Evolutionary conservation across 1,140 invertebrate genomes (phyloP), one percentile per base, ranked within the genome.

Genomic region (Idris sp.): DNA sequence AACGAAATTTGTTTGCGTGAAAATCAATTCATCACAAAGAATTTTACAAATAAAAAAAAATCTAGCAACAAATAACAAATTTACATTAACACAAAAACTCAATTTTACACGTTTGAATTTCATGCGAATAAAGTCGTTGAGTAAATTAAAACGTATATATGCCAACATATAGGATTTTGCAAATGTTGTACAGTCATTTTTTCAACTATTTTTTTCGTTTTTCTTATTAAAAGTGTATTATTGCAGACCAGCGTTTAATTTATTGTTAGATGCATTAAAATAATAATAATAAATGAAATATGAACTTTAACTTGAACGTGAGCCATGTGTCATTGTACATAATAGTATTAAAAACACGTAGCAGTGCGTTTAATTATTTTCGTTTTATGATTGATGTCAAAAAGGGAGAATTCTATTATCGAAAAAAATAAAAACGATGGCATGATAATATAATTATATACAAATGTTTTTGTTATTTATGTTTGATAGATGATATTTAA

Each of bases 241-340:
- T 53, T 19, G 26, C 48, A 36, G 18, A 58, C n/a, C 51, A 43
- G 46, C 4, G 68, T 46, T 48, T 38, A 61, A 56, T 72, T 35
- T 41, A 49, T 75, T 56, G 67, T 38, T 18, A 36, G 64, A 71
- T 28, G 58, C 51, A 59, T 31, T 44, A 59, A 11, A 43, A 14
- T 48, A 15, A 33, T 16, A 18, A 35, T 35, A 33, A 75, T 71
- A 83, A 74, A 76, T 59, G 83, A 85, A 68, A 68, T 84, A 64
- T 49, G 40, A 62, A 80, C 80, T 75, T 18, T 72, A 79, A 75
- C 73, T 72, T 81, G 73, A 83, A 73, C 76, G 68, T 77, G 75
- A 80, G 58, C 41, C 81, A 82, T 81, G 80, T 86, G 84, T 86
- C 80, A 83, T 84, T 87, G 84, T 87, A 86, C 77, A 86, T 86